Evolutionary conservation across 2,113 vertebrate genomes (phyloP), one percentile per base, ranked within the genome.

Genomic region (Dendropsophus ebraccatus): DNA sequence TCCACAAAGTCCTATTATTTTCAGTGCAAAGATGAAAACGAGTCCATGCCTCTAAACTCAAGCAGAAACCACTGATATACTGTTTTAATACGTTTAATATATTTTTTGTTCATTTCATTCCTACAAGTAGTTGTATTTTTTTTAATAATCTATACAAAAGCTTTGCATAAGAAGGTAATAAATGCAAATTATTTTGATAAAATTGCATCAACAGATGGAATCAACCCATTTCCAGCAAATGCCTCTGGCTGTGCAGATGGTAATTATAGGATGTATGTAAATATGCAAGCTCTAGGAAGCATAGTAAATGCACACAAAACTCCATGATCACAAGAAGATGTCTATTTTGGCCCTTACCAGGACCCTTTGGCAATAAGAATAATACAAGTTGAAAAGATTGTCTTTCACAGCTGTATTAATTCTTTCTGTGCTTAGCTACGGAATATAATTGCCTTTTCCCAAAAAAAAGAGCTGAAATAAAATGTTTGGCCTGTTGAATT

Each of bases 211-310:
- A 93, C 94, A 95, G 95, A 95, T 95, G 95, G 95, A 93, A 95
- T 90, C 91, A 93, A 90, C 92, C 94, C 93, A 94, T 94, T 94
- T 91, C 92, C 92, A 93, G 92, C 92, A 92, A 94, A 91, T 88
- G 95, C 95, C 94, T 90, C 94, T 94, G 94, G 95, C 94, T 94
- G 93, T 93, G 94, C 94, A 95, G 95, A 95, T 95, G 94, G 94
- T 93, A 93, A 94, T 94, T 95, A 95, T 92, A 91, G 93, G 89
- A 93, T 94, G 94, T 93, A 91, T 95, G 95, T 94, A 94, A 94
- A 95, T 94, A 95, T 58, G 88, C 85, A 76, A 88, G 92, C 91
- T 89, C 90, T 80, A 87, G 92, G 92, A 92, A 92, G 91, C 92
- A 88, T 90, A 88, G 91, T 88, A 85, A 88, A 91, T 5, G 87